Percentiles rank a stretch among this genome's conserved stretches.
These are phyloP conservation scores for Trachops cirrhosus DNA, from an alignment of 2,797 vertebrate species.

Conservation along the genomic window DNA sequence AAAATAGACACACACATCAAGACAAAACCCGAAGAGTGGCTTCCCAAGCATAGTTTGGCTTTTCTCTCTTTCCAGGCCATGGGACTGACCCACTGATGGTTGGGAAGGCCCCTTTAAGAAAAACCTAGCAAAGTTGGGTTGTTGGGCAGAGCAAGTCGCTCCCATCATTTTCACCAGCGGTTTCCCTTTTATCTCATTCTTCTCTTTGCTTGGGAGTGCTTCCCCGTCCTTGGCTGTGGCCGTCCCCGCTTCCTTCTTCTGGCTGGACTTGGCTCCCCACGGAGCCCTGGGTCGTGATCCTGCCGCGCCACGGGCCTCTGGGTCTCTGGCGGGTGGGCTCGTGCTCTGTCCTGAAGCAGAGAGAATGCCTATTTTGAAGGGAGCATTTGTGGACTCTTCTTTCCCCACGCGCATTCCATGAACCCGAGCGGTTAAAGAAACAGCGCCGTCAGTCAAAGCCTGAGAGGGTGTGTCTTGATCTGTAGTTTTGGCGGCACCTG, in stretches of 20 bases:
- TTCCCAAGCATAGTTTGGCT: not conserved
- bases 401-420: not conserved
- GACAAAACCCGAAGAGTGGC: not conserved
- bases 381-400: slow-evolving; percentile 62
- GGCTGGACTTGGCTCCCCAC: not conserved
- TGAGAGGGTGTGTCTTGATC: not conserved
- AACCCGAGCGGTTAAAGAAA: too few relatives aligned
- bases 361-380: slow-evolving; percentile 59
- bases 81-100: not conserved
- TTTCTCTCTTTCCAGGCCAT: not conserved
- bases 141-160: not conserved
- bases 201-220: not conserved
- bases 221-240: not conserved
- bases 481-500: not conserved
- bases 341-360: not conserved
- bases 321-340: not conserved
- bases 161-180: accelerated
- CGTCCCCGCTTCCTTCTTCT: not conserved
- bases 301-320: too few relatives aligned
- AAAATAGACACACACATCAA: not conserved
- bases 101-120: not conserved
- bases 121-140: not conserved
- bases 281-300: too few relatives aligned
- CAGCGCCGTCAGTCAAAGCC: not conserved
- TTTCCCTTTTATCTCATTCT: not conserved